phyloP scores from a whole-genome alignment of 2,113 vertebrate genomes.

The Prietella phreatophila region DNA sequence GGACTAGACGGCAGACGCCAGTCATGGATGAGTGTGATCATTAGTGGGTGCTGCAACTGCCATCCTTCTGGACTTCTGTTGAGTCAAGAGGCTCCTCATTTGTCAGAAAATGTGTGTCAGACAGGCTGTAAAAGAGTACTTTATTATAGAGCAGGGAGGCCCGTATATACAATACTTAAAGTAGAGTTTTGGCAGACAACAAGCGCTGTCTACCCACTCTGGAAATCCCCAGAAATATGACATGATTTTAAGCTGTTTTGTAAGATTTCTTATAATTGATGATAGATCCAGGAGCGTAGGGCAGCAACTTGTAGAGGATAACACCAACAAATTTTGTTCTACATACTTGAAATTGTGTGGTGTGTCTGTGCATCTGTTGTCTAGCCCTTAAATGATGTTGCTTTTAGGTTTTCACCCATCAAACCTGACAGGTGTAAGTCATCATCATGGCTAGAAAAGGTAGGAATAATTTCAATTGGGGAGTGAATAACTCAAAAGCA shows the following conservation, averaged over 20 bases:
- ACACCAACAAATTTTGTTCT: not conserved
- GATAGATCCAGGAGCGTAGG: not conserved
- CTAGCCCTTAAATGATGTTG: not conserved
- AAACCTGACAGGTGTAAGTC: not conserved
- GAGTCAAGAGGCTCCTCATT: slow-evolving; percentile 42
- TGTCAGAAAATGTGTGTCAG: slow-evolving; percentile 42
- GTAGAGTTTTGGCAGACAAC: not conserved
- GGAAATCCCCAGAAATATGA: slow-evolving; percentile 19
- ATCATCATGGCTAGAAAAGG: not conserved
- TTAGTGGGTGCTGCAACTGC: slow-evolving; percentile 51
- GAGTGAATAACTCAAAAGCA: not conserved
- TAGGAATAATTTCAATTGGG: not conserved
- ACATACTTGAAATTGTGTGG: not conserved
- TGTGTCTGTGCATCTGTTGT: not conserved
- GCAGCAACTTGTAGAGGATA: not conserved
- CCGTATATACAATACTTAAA: slow-evolving; percentile 35
- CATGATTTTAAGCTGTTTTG: slow-evolving; percentile 2
- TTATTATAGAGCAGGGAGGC: slow-evolving; percentile 35
- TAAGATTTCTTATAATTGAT: slow-evolving; percentile 17
- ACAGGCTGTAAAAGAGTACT: slow-evolving; percentile 28
- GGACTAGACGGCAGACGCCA: slow-evolving; percentile 53
- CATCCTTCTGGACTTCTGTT: slow-evolving; percentile 43
- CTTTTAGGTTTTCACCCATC: not conserved
- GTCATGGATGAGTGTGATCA: slow-evolving; percentile 55
- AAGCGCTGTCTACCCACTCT: not conserved